Percentiles rank a stretch among this genome's conserved stretches.
Evolutionary conservation across 2,888 invertebrate genomes (phyloP).

Genomic region (Altica lythri): DNA sequence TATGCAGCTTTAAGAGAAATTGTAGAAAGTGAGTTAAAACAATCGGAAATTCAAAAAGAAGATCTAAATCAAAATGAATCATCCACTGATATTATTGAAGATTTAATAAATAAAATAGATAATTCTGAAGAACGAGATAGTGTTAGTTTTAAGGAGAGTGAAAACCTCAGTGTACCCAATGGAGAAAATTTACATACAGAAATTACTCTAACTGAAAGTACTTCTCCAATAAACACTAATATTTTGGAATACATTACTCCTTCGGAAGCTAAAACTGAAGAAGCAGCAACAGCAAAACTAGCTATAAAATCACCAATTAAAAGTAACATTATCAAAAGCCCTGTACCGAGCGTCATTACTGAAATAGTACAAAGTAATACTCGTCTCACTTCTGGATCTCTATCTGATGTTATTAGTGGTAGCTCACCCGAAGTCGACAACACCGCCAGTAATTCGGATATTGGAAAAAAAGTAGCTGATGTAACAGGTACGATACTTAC

Average conservation of each 20-base stretch:
- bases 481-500: slow-evolving; percentile 55
- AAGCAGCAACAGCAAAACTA: slow-evolving; percentile 28
- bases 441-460: slow-evolving; percentile 55
- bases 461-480: slow-evolving; percentile 48
- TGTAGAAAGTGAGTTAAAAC: slow-evolving; percentile 61
- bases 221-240: slow-evolving; percentile 30
- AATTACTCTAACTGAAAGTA: slow-evolving; percentile 36
- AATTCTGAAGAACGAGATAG: no score
- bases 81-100: slow-evolving; percentile 57
- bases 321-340: slow-evolving; percentile 51
- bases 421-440: slow-evolving; percentile 68
- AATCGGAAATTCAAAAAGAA: slow-evolving; percentile 56
- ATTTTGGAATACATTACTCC: slow-evolving; percentile 36
- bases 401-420: slow-evolving; percentile 67
- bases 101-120: no score
- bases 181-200: slow-evolving; percentile 30
- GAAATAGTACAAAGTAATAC: slow-evolving; percentile 52
- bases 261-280: slow-evolving; percentile 16
- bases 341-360: slow-evolving; percentile 55
- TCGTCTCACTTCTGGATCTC: slow-evolving; percentile 64
- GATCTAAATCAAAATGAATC: slow-evolving; percentile 58
- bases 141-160: slow-evolving; percentile 34
- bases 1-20: slow-evolving; percentile 84
- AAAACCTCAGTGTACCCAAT: slow-evolving; percentile 37
- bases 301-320: slow-evolving; percentile 41